Conservation (phyloP, 2,888 invertebrate genomes). For the Sipunculus nudus region DNA sequence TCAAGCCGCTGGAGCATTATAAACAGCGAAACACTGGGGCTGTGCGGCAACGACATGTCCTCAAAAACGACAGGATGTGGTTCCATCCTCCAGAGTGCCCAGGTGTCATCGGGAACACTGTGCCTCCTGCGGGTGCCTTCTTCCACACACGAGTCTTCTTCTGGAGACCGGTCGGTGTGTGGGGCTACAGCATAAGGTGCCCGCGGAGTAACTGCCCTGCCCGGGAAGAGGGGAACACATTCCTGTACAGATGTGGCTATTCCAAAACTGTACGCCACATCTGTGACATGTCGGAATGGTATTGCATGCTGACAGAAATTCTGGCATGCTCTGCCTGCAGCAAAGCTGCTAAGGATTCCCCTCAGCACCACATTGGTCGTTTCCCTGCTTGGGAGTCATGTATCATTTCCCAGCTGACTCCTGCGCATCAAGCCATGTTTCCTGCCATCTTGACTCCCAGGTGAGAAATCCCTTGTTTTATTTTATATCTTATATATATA, state of each 20-base stretch:
- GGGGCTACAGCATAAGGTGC: conserved; percentile 1
- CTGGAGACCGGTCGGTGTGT: conserved; percentile 1
- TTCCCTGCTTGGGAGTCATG: conserved; percentile 1
- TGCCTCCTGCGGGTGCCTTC: background rate
- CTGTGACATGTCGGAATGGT: conserved; percentile 9
- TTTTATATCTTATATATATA: background rate
- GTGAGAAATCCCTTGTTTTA: background rate
- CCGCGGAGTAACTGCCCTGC: conserved; percentile 7
- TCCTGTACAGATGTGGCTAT: conserved; percentile 4
- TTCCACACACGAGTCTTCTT: conserved; percentile 1
- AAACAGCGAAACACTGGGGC: background rate
- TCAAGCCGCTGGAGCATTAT: background rate
- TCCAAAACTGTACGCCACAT: background rate
- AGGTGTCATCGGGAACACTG: background rate
- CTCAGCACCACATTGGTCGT: background rate
- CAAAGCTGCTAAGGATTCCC: background rate
- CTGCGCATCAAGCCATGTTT: conserved; percentile 3
- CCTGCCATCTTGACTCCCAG: conserved; percentile 4
- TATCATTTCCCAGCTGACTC: conserved; percentile 8
- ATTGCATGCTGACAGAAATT: conserved; percentile 5
- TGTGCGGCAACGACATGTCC: background rate
- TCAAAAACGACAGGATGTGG: conserved; percentile 12
- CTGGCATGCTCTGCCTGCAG: conserved; percentile 3
- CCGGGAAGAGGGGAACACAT: background rate
- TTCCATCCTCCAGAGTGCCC: conserved; percentile 8